These are phyloP conservation scores for Cataglyphis rosenhaueri DNA, from an alignment of 2,888 invertebrate species.

Conservation along the genomic window DNA sequence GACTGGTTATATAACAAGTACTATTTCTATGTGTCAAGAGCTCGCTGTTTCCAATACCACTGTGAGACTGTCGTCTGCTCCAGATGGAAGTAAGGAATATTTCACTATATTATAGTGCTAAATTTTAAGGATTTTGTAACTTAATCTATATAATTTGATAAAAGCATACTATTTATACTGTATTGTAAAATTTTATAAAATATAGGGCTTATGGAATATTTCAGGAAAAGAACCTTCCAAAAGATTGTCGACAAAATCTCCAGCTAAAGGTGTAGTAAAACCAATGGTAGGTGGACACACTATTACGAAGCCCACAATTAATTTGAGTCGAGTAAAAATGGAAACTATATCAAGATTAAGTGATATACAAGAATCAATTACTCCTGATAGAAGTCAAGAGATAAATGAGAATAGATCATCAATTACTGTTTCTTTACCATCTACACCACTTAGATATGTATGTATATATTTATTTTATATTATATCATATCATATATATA, in stretches of 20 bases:
- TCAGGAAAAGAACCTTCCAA: slow-evolving; percentile 75
- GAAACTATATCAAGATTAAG: slow-evolving; percentile 77
- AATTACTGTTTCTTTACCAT: slow-evolving; percentile 29
- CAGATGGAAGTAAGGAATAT: slow-evolving; percentile 57
- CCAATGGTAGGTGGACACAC: slow-evolving; percentile 84
- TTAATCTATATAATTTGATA: neutral
- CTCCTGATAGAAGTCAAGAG: slow-evolving; percentile 68
- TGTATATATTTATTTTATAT: slow-evolving; percentile 41
- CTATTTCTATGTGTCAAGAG: slow-evolving; percentile 79
- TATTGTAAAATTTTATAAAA: neutral
- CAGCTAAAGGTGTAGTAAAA: slow-evolving; percentile 82
- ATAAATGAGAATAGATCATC: slow-evolving; percentile 53
- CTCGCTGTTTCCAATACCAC: slow-evolving; percentile 50
- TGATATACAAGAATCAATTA: slow-evolving; percentile 77
- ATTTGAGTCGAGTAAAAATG: slow-evolving; percentile 82
- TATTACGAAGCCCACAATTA: slow-evolving; percentile 84
- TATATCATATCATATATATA: neutral
- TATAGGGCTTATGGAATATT: slow-evolving; percentile 22
- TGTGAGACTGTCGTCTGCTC: slow-evolving; percentile 43
- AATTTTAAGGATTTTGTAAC: neutral
- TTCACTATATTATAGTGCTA: neutral
- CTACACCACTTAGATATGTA: slow-evolving; percentile 69
- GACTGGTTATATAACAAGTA: slow-evolving; percentile 76
- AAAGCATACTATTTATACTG: neutral
- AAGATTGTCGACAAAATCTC: slow-evolving; percentile 79